Evolutionary conservation across 2,888 invertebrate species (phyloP), one percentile per base, ranked within the genome.

Genomic region (Spisula solida): DNA sequence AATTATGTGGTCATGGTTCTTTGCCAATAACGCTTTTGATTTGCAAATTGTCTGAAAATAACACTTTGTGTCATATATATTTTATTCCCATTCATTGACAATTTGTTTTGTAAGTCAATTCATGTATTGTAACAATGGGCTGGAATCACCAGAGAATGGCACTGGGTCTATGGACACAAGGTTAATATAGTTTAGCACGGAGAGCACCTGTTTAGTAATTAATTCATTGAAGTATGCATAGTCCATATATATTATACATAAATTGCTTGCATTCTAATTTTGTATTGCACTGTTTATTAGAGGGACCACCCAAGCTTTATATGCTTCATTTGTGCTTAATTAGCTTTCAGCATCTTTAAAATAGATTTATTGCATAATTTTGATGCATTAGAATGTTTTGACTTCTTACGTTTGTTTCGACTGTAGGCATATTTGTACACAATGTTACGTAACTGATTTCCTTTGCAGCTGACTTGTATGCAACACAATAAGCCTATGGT

Each of bases 371-470:
- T 66, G 10, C n/a, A 25, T 66, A 25, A 66, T 66, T 25, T 66
- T 25, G 60, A 66, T 66, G 60, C 60, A 25, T 5, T 25, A 25
- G 25, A 20, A 66, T 66, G 60, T 66, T 66, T 66, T 66, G 60
- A 66, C 60, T 66, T 66, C n/a, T n/a, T 66, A n/a, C n/a, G 60
- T n/a, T 66, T 66, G 10, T 66, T 66, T 66, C 25, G 60, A 66
- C 60, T 66, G 60, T 25, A 12, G 16, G 12, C 16, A 51, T 51
- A 51, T 51, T 25, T 66, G n/a, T 66, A 66, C 60, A 66, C 51
- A 51, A 1, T 51, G 51, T 51, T 10, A 14, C 51, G 60, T 25
- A 25, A 25, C 60, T 66, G 60, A 66, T 66, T 66, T 66, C 60
- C 6, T 66, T 66, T 66, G 25, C 60, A 66, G 60, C 60, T 66